These are phyloP conservation scores for Ophraella communa DNA, from an alignment of 2,888 invertebrate genomes.

Conservation along the genomic window DNA sequence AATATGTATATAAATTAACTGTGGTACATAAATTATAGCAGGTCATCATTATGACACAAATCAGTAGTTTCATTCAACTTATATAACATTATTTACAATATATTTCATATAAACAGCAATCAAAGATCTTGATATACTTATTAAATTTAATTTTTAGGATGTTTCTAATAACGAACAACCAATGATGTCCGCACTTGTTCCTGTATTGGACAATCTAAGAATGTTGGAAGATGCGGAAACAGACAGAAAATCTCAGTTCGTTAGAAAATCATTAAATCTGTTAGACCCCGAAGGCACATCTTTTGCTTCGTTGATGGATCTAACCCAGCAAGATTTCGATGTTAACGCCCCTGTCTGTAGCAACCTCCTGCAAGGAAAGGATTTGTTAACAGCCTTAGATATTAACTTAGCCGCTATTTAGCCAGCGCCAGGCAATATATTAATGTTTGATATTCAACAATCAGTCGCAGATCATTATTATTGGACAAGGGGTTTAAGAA, in stretches of 20 bases:
- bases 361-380: conserved; percentile 61
- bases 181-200: not conserved
- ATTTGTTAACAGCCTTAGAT: conserved; percentile 62
- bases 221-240: not conserved
- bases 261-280: conserved; percentile 58
- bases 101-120: too few species aligned
- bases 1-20: too few species aligned
- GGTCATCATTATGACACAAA: too few species aligned
- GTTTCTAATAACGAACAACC: not conserved
- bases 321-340: conserved; percentile 64
- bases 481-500: not conserved
- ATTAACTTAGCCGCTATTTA: conserved; percentile 56
- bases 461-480: not conserved
- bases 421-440: conserved; percentile 43
- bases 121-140: not conserved
- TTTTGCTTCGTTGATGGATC: conserved; percentile 59
- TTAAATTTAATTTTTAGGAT: not conserved
- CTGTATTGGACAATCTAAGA: not conserved
- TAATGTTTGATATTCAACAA: conserved; percentile 44
- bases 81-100: not conserved
- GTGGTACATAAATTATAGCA: too few species aligned
- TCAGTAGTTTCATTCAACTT: too few species aligned
- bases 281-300: conserved; percentile 57
- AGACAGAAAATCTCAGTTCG: conserved; percentile 37
- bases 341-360: conserved; percentile 63